These are phyloP conservation scores for Acronicta leporina DNA, from an alignment of 2,888 invertebrate species.

Conservation along the genomic window DNA sequence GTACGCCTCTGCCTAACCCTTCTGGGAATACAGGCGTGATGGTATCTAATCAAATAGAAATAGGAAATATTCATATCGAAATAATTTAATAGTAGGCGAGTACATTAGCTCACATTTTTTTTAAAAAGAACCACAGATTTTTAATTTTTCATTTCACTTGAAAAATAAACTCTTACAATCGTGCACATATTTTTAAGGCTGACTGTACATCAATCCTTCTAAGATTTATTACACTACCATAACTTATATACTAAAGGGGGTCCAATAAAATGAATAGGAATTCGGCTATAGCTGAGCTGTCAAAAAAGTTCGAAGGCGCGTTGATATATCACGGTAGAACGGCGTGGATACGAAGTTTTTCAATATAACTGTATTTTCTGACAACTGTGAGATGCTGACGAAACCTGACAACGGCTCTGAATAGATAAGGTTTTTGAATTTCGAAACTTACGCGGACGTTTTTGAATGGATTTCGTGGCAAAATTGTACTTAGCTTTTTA, in stretches of 20 bases:
- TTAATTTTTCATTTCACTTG: too few species aligned
- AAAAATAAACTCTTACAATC: background rate
- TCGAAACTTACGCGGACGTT: slow-evolving; percentile 19
- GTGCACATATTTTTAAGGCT: background rate
- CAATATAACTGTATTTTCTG: slow-evolving; percentile 52
- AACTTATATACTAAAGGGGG: slow-evolving; percentile 27
- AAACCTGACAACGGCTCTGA: slow-evolving; percentile 43
- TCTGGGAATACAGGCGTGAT: too few species aligned
- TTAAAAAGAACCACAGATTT: too few species aligned
- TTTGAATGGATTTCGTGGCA: background rate
- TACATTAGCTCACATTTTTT: too few species aligned
- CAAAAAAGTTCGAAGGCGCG: slow-evolving; percentile 50
- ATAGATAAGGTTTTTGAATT: slow-evolving; percentile 28
- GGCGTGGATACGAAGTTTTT: slow-evolving; percentile 47
- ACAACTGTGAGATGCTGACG: slow-evolving; percentile 43
- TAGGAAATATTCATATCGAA: too few species aligned
- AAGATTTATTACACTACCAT: slow-evolving; percentile 40
- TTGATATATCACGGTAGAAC: slow-evolving; percentile 46
- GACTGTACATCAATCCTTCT: slow-evolving; percentile 27
- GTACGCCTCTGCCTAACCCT: too few species aligned
- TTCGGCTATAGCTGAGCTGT: slow-evolving; percentile 51
- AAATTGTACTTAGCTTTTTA: too few species aligned
- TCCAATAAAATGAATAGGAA: slow-evolving; percentile 54
- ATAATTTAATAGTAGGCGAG: too few species aligned
- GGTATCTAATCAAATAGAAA: too few species aligned